A percentile compares a stretch with the other conserved stretches of the same genome.
These are phyloP conservation scores for Clupea harengus DNA, from an alignment of 2,113 vertebrate species.

Conservation along the genomic window DNA sequence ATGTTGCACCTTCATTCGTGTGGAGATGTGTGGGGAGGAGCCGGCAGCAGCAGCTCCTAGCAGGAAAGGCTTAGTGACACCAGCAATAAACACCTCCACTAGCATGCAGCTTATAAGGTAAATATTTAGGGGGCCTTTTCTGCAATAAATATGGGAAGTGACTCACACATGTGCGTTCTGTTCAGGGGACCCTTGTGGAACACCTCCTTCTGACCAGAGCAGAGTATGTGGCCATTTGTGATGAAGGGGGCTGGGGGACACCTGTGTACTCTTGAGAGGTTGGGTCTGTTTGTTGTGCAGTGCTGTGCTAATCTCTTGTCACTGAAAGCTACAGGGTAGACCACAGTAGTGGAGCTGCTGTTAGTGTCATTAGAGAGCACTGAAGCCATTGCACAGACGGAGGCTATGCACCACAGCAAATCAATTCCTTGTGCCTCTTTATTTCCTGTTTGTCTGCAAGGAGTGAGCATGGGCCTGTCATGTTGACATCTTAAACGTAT, in stretches of 20 bases:
- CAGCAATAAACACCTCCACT: conserved; percentile 17
- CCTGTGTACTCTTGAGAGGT: not conserved
- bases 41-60: conserved; percentile 51
- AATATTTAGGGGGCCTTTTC: conserved; percentile 15
- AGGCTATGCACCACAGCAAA: not conserved
- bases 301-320: not conserved
- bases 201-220: not conserved
- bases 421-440: not conserved
- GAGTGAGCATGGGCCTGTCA: not conserved
- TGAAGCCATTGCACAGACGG: not conserved
- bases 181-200: conserved; percentile 28
- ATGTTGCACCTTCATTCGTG: conserved; percentile 62
- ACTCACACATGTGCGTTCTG: conserved; percentile 10
- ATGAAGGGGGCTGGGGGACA: not conserved
- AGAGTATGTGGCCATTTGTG: not conserved
- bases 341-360: conserved; percentile 1
- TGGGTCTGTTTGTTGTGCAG: not conserved
- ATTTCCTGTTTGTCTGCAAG: not conserved
- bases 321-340: conserved; percentile 2
- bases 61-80: conserved; percentile 28
- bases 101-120: not conserved
- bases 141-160: conserved; percentile 17
- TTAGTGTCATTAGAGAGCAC: not conserved
- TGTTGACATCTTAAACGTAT: not conserved
- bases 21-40: conserved; percentile 54